Evolutionary conservation across 2,113 vertebrate genomes (phyloP).

Genomic region (Lasiurus cinereus): DNA sequence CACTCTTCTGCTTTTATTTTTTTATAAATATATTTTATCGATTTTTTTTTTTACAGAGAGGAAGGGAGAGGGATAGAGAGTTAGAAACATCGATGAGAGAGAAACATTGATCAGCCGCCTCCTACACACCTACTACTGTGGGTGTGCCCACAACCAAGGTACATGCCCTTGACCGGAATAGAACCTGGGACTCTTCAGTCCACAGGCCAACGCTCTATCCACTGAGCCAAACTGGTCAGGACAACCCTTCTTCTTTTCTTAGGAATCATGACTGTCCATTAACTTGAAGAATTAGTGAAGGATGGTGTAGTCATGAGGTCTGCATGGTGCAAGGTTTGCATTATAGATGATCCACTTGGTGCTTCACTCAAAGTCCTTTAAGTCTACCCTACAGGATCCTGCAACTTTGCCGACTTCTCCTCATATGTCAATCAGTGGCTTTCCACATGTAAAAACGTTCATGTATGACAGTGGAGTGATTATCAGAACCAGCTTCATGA

Average conservation of each 20-base stretch:
- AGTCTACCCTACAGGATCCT: no score
- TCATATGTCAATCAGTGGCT: neutral
- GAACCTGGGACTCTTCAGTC: no score
- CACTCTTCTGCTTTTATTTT: neutral
- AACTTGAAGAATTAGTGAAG: neutral
- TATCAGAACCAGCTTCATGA: neutral
- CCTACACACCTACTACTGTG: no score
- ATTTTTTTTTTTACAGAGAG: no score
- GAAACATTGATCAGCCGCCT: no score
- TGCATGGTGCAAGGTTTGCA: neutral
- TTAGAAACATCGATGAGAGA: no score
- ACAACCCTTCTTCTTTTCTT: neutral
- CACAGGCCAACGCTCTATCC: no score
- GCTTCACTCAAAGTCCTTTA: neutral
- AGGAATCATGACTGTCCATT: neutral
- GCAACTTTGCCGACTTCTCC: neutral
- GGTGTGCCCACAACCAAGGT: no score
- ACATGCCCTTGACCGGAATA: no score
- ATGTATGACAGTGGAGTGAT: neutral
- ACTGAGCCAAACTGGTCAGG: no score
- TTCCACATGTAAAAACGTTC: neutral
- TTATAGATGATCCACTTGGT: neutral
- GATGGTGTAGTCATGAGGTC: fast-evolving
- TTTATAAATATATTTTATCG: no score
- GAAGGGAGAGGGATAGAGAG: no score